Evolutionary conservation across 2,888 invertebrate genomes (phyloP), one percentile per base, ranked within the genome.

Genomic region (Leptothorax acervorum): DNA sequence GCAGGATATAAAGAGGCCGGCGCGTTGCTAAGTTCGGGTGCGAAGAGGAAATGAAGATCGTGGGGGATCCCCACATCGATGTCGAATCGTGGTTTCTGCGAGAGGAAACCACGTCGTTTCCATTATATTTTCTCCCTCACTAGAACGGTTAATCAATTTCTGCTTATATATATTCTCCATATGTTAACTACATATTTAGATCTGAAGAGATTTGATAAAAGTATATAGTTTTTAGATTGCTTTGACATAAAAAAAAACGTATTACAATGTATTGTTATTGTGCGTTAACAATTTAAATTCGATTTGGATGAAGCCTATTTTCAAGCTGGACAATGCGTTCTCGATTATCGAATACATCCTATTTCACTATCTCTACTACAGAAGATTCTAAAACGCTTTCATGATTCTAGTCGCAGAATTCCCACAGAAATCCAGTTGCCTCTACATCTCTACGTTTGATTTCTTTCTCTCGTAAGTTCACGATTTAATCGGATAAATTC

Each of bases 1-100:
- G 18, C 60, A 81, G 79, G 79, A 81, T 71, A 71, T 81, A 60
- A 81, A 81, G 48, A 81, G 79, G 62, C 48, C n/a, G 35, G 3
- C 71, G 3, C 71, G 48, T 18, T 62, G 18, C 48, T 60, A 73
- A 60, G 57, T 57, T 28, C 28, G 71, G 85, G 78, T 28, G 75
- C 86, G 79, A 71, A 28, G 4, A 60, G 73, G 85, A 86, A 73
- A 71, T 83, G 68, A 75, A 83, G 85, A 81, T 86, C 85, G 87
- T 83, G 82, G 81, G 63, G 87, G 68, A 74, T 84, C 76, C 76
- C 74, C 74, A 68, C 18, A 18, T 35, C 62, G 90, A 91, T 89
- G 91, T 92, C 91, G 85, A 93, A 92, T 92, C 91, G 91, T 91
- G 91, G 88, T 91, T 88, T 90, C 82, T 91, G 90, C 88, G 86